Conservation (phyloP, 1,140 invertebrate genomes). For the Orussus abietinus region DNA sequence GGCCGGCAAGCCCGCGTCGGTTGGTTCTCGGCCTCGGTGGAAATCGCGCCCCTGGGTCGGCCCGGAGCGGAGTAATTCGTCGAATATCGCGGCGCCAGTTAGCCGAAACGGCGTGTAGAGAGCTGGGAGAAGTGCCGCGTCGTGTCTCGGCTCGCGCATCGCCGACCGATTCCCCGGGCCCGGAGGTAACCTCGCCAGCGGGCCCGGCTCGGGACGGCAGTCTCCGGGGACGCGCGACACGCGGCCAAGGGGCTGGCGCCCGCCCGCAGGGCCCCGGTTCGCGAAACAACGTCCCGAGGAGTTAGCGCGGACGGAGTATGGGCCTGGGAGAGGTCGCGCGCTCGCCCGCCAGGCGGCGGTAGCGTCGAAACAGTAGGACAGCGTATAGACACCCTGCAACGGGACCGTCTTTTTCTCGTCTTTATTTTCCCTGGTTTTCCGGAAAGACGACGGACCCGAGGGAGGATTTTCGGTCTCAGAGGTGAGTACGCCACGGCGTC, state of each 20-base stretch:
- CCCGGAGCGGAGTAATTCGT: conserved; percentile 12
- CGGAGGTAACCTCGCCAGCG: no score
- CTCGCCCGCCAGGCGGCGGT: conserved; percentile 37
- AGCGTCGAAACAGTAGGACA: conserved; percentile 39
- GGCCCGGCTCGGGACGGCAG: no score
- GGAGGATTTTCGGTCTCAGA: conserved; percentile 39
- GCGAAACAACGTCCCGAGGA: conserved; percentile 18
- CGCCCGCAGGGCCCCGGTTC: no score
- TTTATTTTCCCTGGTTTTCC: conserved; percentile 38
- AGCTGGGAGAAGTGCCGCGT: conserved; percentile 25
- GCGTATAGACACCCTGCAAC: conserved; percentile 47
- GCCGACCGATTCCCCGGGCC: no score
- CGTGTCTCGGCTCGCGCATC: no score
- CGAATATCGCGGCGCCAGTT: conserved; percentile 25
- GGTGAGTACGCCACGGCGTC: conserved; percentile 31
- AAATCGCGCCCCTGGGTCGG: not conserved
- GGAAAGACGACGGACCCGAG: conserved; percentile 30
- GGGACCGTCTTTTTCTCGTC: conserved; percentile 42
- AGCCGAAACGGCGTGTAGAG: conserved; percentile 27
- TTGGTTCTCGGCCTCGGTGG: not conserved
- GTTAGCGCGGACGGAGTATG: conserved; percentile 37
- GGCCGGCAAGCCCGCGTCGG: conserved; percentile 7
- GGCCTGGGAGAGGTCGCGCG: conserved; percentile 25
- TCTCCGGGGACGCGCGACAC: no score
- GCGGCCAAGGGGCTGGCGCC: no score